A percentile compares a stretch with the other conserved stretches of the same genome.
Evolutionary conservation across 2,113 vertebrate species (phyloP).

Genomic region (Marcusenius ussheri): DNA sequence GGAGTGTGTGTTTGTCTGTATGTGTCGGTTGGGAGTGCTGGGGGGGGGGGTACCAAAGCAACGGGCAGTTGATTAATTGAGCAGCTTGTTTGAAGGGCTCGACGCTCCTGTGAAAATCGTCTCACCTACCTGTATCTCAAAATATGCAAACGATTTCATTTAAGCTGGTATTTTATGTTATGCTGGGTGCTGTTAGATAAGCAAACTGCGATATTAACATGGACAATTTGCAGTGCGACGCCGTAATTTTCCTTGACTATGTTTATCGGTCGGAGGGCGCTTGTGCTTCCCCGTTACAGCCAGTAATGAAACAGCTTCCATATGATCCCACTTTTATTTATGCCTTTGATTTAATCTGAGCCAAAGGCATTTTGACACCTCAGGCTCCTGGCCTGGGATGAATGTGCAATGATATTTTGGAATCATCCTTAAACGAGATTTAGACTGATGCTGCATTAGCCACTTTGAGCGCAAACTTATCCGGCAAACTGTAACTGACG

Average conservation of each 20-base stretch:
- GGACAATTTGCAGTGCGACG: constrained; percentile 20
- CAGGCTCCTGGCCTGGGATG: background rate
- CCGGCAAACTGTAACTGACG: constrained; percentile 17
- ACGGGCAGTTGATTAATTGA: background rate
- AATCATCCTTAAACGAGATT: constrained; percentile 21
- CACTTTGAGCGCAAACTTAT: constrained; percentile 18
- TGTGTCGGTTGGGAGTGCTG: background rate
- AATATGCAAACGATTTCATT: constrained; percentile 5
- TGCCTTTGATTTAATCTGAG: constrained; percentile 27
- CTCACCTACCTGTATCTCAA: background rate
- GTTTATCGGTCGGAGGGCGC: constrained; percentile 18
- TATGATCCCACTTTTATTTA: constrained; percentile 27
- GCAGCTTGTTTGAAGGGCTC: background rate
- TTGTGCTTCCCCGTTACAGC: constrained; percentile 8
- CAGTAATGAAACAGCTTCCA: constrained; percentile 26
- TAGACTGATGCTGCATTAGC: constrained; percentile 21
- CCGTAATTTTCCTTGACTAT: constrained; percentile 22
- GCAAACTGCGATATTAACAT: constrained; percentile 21
- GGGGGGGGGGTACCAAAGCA: background rate
- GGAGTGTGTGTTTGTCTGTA: background rate
- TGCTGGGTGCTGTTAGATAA: constrained; percentile 11
- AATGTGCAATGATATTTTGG: constrained; percentile 16
- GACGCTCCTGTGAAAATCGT: background rate
- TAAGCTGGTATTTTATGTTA: constrained; percentile 18
- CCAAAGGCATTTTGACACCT: background rate